Conservation (phyloP, 1,140 invertebrate species). For the Heterodera schachtii region DNA sequence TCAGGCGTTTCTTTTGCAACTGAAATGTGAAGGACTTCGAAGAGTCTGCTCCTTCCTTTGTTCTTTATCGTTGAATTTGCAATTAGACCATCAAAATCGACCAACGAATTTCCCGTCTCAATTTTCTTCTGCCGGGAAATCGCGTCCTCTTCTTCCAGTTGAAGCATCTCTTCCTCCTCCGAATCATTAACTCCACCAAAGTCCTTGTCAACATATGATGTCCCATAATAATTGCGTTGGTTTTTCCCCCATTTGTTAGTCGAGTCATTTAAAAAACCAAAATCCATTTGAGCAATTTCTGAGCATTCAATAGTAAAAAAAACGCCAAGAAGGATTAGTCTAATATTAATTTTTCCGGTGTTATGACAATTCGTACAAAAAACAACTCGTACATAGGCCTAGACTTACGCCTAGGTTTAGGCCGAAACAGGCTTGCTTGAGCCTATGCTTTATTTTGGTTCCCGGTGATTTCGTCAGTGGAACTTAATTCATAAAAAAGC, state of each 20-base stretch:
- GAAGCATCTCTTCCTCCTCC: constrained; percentile 48
- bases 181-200: constrained; percentile 45
- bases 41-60: constrained; percentile 1
- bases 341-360: too few relatives aligned
- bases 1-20: background rate
- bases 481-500: too few relatives aligned
- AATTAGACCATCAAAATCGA: constrained; percentile 33
- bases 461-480: too few relatives aligned
- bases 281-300: too few relatives aligned
- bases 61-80: background rate
- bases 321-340: too few relatives aligned
- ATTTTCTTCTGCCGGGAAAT: constrained; percentile 36
- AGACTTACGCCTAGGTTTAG: too few relatives aligned
- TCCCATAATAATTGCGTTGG: constrained; percentile 37
- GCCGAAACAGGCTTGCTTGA: too few relatives aligned
- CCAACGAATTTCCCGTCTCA: constrained; percentile 30
- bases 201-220: constrained; percentile 48
- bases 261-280: constrained; percentile 15
- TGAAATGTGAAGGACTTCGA: constrained; percentile 20
- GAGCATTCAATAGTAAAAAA: too few relatives aligned
- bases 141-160: constrained; percentile 49
- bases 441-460: too few relatives aligned
- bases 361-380: too few relatives aligned
- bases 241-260: constrained; percentile 46
- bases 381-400: too few relatives aligned